Percentiles rank a stretch among this genome's conserved stretches.
phyloP scores from a whole-genome alignment of 2,797 vertebrate genomes.

The Garrulus glandarius region DNA sequence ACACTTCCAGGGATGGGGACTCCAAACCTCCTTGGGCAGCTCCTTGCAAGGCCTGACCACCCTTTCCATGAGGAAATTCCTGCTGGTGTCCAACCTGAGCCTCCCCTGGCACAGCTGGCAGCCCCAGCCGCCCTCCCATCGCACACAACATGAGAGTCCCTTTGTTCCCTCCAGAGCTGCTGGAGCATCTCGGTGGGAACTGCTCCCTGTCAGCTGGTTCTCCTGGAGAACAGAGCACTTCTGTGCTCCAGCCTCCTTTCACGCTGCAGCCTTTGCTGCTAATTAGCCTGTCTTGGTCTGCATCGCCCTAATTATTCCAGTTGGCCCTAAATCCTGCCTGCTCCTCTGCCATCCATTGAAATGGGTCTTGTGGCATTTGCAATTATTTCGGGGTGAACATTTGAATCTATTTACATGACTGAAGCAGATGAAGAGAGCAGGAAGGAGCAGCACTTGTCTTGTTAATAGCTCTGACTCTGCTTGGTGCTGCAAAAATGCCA shows the following conservation, averaged over 20 bases:
- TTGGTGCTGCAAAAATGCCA: neutral
- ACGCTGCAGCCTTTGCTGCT: neutral
- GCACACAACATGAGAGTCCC: neutral
- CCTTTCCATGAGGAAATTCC: neutral
- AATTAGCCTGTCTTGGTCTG: constrained; percentile 20
- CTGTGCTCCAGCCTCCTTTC: constrained; percentile 2
- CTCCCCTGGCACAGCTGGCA: neutral
- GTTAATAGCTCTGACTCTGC: neutral
- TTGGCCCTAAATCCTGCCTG: neutral
- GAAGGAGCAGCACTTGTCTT: neutral
- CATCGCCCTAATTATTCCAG: neutral
- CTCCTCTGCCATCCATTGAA: neutral
- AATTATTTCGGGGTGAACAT: neutral
- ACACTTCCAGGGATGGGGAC: neutral
- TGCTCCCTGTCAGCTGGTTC: neutral
- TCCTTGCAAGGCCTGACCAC: neutral
- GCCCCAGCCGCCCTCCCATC: neutral
- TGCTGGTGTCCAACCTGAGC: rapidly evolving
- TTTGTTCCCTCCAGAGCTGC: neutral
- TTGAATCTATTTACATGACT: constrained; percentile 23
- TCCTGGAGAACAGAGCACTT: constrained; percentile 21
- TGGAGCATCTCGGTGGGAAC: neutral
- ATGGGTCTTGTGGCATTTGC: neutral
- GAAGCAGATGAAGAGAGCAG: neutral
- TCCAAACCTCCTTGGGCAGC: neutral